A percentile compares a stretch with the other conserved stretches of the same genome.
Evolutionary conservation across 2,113 vertebrate genomes (phyloP).

Genomic region (Phalacrocorax pelagicus): DNA sequence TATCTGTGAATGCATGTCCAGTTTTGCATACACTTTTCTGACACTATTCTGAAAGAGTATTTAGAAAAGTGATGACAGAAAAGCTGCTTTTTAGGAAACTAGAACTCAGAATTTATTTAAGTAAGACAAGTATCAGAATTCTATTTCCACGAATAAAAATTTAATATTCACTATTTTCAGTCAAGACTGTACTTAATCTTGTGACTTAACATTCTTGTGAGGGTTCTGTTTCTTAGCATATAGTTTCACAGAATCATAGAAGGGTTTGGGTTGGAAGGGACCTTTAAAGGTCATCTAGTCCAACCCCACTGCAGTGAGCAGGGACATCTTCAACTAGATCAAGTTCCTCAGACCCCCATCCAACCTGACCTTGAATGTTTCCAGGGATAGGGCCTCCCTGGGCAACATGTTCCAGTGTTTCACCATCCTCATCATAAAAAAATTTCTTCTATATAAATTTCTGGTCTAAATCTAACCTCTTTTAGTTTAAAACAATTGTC

Average conservation of each 20-base stretch:
- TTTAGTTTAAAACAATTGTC: background rate
- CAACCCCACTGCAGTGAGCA: rapidly evolving
- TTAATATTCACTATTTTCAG: background rate
- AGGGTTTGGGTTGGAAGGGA: background rate
- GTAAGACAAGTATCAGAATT: background rate
- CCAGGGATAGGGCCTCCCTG: background rate
- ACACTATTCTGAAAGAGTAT: background rate
- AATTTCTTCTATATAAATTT: background rate
- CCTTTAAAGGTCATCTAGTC: background rate
- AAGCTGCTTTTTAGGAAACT: background rate
- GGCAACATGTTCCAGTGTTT: background rate
- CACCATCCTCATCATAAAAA: background rate
- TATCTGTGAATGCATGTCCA: background rate
- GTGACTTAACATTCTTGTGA: background rate
- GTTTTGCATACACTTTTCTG: background rate
- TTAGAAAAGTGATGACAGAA: background rate
- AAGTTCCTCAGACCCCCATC: background rate
- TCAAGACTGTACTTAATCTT: background rate
- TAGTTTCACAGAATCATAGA: background rate
- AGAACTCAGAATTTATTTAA: background rate
- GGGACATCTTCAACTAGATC: background rate
- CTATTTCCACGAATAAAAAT: background rate
- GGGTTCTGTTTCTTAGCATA: background rate
- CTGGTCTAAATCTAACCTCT: background rate
- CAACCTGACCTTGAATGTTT: background rate